These are phyloP conservation scores for Clunio marinus DNA, from an alignment of 2,888 invertebrate genomes.

Conservation along the genomic window DNA sequence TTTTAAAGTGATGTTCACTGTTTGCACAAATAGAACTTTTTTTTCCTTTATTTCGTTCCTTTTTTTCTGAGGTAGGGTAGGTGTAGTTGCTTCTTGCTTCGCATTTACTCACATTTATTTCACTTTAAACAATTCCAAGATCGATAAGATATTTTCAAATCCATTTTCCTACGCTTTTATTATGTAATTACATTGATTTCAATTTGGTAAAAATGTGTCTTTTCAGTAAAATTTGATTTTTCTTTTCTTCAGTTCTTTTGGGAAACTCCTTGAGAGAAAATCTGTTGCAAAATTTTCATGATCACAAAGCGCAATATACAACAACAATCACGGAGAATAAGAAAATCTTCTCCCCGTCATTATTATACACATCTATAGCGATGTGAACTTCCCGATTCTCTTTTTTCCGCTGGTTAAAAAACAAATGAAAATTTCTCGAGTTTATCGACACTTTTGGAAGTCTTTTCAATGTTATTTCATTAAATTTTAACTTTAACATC, in stretches of 20 bases:
- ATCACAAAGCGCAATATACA: constrained; percentile 39
- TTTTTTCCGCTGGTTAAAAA: constrained; percentile 6
- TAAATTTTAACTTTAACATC: no score
- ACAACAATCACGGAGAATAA: constrained; percentile 34
- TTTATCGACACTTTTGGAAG: background rate
- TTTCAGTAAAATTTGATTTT: constrained; percentile 6
- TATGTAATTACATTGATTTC: constrained; percentile 4
- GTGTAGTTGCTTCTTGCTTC: background rate
- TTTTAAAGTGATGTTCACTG: no score
- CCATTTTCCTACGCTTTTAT: constrained; percentile 31
- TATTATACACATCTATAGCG: background rate
- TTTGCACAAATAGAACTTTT: no score
- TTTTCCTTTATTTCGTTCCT: background rate
- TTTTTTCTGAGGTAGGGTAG: constrained; percentile 36
- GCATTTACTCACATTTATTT: constrained; percentile 1
- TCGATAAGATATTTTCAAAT: constrained; percentile 27
- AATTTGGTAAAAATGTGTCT: background rate
- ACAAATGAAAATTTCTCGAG: background rate
- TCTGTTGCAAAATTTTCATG: constrained; percentile 39
- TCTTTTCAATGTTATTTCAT: no score
- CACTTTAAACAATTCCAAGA: constrained; percentile 11
- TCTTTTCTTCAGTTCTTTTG: background rate
- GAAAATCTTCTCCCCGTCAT: constrained; percentile 30
- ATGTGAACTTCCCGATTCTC: background rate
- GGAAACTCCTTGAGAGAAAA: constrained; percentile 36